Base-by-base conservation (phyloP, 1,140 invertebrate genomes). In the Drosophila parvula region DNA sequence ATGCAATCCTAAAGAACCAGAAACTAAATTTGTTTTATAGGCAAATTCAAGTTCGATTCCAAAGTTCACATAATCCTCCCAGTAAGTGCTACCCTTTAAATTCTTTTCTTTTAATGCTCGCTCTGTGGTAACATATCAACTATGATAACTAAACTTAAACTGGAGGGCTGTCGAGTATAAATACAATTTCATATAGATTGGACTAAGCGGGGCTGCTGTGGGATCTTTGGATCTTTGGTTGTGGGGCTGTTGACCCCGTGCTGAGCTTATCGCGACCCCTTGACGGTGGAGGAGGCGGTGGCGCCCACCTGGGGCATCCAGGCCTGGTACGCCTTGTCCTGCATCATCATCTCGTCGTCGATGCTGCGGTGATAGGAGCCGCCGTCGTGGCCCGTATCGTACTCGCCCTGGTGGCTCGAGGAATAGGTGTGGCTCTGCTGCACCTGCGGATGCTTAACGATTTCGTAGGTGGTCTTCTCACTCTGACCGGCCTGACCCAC, bases 391-490 rank as follows among this genome's bases (percentile, higher is more conserved):
- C 93, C 94, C 32, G 94, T 94, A 71, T 95, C 94, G 75, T 94
- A 94, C 55, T 94, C 94, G 44, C 95, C 95, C 68, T 95, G 94
- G 90, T 96, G 95, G 12, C 94, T 94, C 8, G 94, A 94, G 2
- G 96, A 96, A 82, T 96, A 96, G 5, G 95, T 95, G 75, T 97
- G 95, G 78, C 94, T 94, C 90, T 96, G 95, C 41, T 94, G 95
- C 56, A 96, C 94, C 77, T 96, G 95, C n/a, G 96, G 96, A 92
- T 96, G 95, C 90, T 97, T 97, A 16, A 97, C 95, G 85, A 97
- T 96, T 92, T 97, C 96, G 80, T 96, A 96, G 12, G 96, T 96
- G 4, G 96, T 96, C 90, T 96, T 96, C 83, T 96, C 96, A 51
- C 94, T 93, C 8, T 55, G 51, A 16, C 93, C 93, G 63, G 94